Evolutionary conservation across 2,797 vertebrate genomes (phyloP), one percentile per base, ranked within the genome.

Genomic region (Crenuchus spilurus): DNA sequence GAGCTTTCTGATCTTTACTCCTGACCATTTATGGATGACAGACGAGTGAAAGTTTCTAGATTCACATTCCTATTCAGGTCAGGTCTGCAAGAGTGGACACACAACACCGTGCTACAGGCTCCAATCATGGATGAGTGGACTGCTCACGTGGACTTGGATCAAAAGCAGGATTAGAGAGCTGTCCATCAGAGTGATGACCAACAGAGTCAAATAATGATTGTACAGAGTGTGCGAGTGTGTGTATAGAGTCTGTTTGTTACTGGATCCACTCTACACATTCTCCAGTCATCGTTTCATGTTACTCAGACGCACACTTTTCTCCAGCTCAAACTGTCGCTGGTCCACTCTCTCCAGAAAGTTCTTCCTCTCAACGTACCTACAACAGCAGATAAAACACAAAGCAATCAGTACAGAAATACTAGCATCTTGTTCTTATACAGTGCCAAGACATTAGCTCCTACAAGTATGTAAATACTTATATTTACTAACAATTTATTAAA

Each of bases 281-380:
- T 22, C n/a, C 64, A 1, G 20, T 96, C 93, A 97, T 82, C 79
- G 94, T 71, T 96, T 96, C 94, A 95, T 96, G 88, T 96, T 98
- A 92, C 84, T 96, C 75, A 98, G 91, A 42, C 97, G 92, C 77
- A 99, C 89, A 30, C 90, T 92, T 0, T 95, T 94, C 72, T 99
- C 97, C 1, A 92, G 89, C 89, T 99, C 94, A n/a, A 99, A 99
- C 88, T 96, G 96, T 9, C 97, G 94, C 83, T 97, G 94, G 88
- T 99, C 97, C 35, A 99, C 97, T 0, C 97, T 93, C 81, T 98
- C 96, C 87, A 99, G 90, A 87, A 99, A 99, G 6, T 97, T 96
- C 83, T 97, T 97, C 82, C 95, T 92, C 87, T 99, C 97, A 74
- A 99, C 95, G 84, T 96, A 99, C 87, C 97, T 99, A 83, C 11